Evolutionary conservation across 2,113 vertebrate species (phyloP).

Genomic region (Halcyon malimbica): DNA sequence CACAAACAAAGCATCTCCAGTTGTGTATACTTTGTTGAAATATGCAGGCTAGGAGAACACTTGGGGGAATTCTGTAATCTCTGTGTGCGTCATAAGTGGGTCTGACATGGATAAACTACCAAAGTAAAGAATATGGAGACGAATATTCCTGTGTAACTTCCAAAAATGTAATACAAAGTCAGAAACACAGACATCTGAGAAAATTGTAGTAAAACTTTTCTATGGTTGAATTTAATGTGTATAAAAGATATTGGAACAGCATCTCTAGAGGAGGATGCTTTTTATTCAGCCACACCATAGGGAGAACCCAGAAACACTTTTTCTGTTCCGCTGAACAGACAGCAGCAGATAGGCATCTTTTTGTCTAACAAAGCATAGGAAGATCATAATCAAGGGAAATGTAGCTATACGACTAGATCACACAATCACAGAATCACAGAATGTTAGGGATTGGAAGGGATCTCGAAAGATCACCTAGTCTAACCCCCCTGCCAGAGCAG

Average conservation of each 20-base stretch:
- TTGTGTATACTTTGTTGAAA: background rate
- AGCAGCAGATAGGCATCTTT: background rate
- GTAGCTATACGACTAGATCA: background rate
- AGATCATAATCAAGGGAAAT: background rate
- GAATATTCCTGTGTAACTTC: background rate
- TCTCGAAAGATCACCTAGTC: no score
- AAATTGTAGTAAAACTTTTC: background rate
- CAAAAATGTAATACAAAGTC: background rate
- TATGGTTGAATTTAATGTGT: background rate
- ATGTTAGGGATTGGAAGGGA: no score
- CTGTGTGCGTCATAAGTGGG: background rate
- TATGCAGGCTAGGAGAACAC: background rate
- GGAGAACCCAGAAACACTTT: background rate
- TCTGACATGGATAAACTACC: background rate
- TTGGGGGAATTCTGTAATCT: background rate
- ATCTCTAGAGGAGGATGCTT: background rate
- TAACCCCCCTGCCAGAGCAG: no score
- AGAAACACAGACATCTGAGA: background rate
- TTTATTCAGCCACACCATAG: background rate
- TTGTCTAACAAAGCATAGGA: background rate
- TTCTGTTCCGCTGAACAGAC: background rate
- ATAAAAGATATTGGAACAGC: background rate
- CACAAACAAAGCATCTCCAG: background rate
- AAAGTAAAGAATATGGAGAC: background rate
- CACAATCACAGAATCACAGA: no score